Evolutionary conservation across 2,888 invertebrate genomes (phyloP).

Genomic region (Drosophila hamatofila): DNA sequence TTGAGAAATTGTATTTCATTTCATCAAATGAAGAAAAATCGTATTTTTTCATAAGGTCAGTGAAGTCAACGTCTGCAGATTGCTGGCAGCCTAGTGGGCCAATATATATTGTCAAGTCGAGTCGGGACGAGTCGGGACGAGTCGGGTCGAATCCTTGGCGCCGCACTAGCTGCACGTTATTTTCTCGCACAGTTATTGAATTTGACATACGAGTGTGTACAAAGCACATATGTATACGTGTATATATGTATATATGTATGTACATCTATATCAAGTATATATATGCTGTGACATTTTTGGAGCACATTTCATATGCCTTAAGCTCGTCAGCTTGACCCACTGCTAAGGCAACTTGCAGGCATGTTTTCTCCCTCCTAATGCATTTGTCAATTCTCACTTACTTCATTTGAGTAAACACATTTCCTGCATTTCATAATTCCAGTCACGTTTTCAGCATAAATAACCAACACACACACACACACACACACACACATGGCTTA

Average conservation of each 20-base stretch:
- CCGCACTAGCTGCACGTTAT: constrained; percentile 59
- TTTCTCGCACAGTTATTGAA: constrained; percentile 69
- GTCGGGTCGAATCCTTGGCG: constrained; percentile 55
- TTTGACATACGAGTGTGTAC: constrained; percentile 61
- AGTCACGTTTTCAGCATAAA: constrained; percentile 82
- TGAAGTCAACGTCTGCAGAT: constrained; percentile 30
- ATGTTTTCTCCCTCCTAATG: constrained; percentile 21
- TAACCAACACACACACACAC: constrained; percentile 45
- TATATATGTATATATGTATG: neutral
- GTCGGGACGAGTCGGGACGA: constrained; percentile 48
- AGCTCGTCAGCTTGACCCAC: constrained; percentile 49
- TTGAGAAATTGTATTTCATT: constrained; percentile 81
- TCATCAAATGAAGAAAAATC: constrained; percentile 81
- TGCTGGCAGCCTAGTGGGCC: constrained; percentile 20
- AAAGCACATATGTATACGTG: neutral
- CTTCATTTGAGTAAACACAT: constrained; percentile 78
- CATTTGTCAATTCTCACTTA: constrained; percentile 77
- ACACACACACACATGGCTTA: constrained; percentile 9
- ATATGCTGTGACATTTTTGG: constrained; percentile 56
- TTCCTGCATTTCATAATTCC: constrained; percentile 81
- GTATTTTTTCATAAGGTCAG: constrained; percentile 76
- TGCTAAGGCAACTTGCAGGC: constrained; percentile 22
- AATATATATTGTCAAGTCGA: constrained; percentile 58
- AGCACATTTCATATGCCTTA: constrained; percentile 62
- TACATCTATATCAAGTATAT: neutral